Evolutionary conservation across 2,113 vertebrate genomes (phyloP), one percentile per base, ranked within the genome.

Genomic region (Carassius auratus): DNA sequence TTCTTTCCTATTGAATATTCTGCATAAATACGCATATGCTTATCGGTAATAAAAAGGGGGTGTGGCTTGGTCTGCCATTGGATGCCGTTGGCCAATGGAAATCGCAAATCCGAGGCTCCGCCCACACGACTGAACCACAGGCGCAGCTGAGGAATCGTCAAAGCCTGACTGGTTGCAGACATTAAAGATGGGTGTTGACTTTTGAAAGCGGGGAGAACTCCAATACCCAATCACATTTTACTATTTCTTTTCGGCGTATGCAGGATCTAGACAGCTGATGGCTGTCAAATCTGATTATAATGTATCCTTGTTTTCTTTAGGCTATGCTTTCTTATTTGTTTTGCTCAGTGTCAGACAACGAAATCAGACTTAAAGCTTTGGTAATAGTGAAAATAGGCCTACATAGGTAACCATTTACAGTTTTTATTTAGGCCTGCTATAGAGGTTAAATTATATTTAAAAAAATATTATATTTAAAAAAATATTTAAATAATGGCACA

Each of bases 1-100:
- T 50, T 5, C 10, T 1, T 3, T 3, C 6, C 3, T 36, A 38
- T 14, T 85, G 64, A 62, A 57, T 79, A 69, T 79, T 84, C 59
- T 61, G 48, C 19, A 84, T 42, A 82, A 73, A 50, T 77, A 36
- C 12, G 13, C 15, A 45, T 1, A 17, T 71, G 13, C 52, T 87
- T 8, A 73, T 74, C 74, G 59, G 61, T 85, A 50, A 88, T 79
- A 8, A 30, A 13, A 10, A 33, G 26, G n/a, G 50, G 89, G 86
- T 50, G 87, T 83, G 83, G 83, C 55, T 52, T 59, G 17, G 5
- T 0, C 13, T 59, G 8, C 68, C 74, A 91, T 90, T 91, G 87
- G 90, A 68, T 38, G 30, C n/a, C 10, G 23, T 13, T 57, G 19
- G 15, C 83, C 42, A 12, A 59, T 80, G 68, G 8, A 8, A 48